phyloP scores from a whole-genome alignment of 2,888 invertebrate species.

The Calliphora vomitoria region DNA sequence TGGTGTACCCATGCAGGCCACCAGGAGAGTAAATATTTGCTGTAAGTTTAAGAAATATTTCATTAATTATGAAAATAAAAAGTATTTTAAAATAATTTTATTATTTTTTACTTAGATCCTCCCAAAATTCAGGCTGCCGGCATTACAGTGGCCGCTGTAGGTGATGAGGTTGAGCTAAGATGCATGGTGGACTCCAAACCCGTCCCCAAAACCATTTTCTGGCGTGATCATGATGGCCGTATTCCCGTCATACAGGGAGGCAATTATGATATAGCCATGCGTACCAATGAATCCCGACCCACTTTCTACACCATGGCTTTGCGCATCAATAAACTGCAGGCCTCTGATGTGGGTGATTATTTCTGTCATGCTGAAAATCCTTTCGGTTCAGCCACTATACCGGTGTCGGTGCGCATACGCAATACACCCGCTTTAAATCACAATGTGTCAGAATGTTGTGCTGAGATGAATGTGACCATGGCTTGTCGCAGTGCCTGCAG shows the following conservation, averaged over 20 bases:
- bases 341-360: constrained; percentile 91
- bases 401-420: constrained; percentile 90
- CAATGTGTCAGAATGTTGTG: constrained; percentile 92
- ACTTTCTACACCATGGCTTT: constrained; percentile 91
- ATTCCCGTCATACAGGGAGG: constrained; percentile 91
- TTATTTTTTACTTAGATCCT: constrained; percentile 86
- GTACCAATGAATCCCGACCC: constrained; percentile 87
- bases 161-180: constrained; percentile 91
- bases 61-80: not conserved
- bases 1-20: constrained; percentile 94
- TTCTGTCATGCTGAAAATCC: constrained; percentile 94
- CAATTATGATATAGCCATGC: constrained; percentile 88
- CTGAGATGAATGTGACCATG: constrained; percentile 91
- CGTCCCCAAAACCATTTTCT: constrained; percentile 92
- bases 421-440: constrained; percentile 87
- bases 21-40: constrained; percentile 91
- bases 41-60: constrained; percentile 86
- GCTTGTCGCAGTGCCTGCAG: constrained; percentile 93
- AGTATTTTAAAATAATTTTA: not conserved
- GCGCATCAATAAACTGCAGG: constrained; percentile 89
- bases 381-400: constrained; percentile 89
- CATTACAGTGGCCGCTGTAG: constrained; percentile 91
- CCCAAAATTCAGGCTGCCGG: constrained; percentile 91
- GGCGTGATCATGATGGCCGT: constrained; percentile 90
- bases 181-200: constrained; percentile 92